Evolutionary conservation across 2,888 invertebrate genomes (phyloP), one percentile per base, ranked within the genome.

Genomic region (Lasiommata megera): DNA sequence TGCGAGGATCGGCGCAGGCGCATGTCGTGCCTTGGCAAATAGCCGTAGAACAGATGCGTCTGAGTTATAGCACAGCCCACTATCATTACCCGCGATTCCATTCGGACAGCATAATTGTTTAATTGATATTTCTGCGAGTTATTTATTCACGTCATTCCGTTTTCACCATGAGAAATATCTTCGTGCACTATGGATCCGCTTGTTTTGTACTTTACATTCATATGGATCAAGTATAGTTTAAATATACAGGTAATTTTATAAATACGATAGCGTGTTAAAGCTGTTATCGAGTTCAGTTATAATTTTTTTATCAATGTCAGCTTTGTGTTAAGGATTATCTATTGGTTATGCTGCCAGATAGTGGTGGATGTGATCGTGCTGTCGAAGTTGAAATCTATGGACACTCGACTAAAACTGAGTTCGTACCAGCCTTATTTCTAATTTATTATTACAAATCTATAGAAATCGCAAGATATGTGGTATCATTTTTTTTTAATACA

Each of bases 71-170:
- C 80, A 82, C 80, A 70, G 73, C 82, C 82, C 91, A 86, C 92
- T 92, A 88, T 92, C 84, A 91, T 91, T 92, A 91, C 88, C 85
- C 82, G 84, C 91, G 91, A 92, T 91, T 91, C 88, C 91, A 91
- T 90, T 91, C 88, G 81, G 92, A 92, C 92, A 92, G 82, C 84
- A 88, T 92, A 92, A 92, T 92, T 92, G 89, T 92, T 92, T 92
- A 92, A 92, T 92, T 92, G 92, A 92, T 92, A 91, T 91, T 90
- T 89, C 89, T 88, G 82, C 84, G 72, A 87, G 91, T 91, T 91
- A 92, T 91, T 91, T 90, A 89, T 91, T 87, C 85, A 87, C 89
- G 82, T 91, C 88, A 89, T 87, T 87, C 73, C 74, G 74, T 80
- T 80, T 80, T 84, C 81, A 78, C 80, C 84, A 84, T 80, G 83